A percentile compares a stretch with the other conserved stretches of the same genome.
Conservation (phyloP, 2,888 invertebrate species). For the Aphelenchoides bicaudatus region DNA sequence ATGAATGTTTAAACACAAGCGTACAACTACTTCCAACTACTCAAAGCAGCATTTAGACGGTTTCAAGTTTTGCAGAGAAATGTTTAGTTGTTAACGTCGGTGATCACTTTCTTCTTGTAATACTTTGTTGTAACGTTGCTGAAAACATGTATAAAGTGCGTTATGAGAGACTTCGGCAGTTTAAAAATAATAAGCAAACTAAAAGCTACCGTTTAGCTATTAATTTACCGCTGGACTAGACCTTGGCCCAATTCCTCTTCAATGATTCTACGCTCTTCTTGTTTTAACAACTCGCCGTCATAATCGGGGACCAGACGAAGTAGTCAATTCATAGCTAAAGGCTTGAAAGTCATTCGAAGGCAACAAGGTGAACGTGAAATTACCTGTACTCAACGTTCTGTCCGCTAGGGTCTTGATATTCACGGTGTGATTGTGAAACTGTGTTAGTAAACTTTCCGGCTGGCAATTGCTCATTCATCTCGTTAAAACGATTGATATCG, state of each 20-base stretch:
- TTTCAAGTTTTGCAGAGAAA: not conserved
- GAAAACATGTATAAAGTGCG: not conserved
- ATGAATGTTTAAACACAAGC: slow-evolving; percentile 5
- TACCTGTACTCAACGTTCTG: slow-evolving; percentile 53
- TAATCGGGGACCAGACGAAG: slow-evolving; percentile 51
- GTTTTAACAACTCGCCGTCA: slow-evolving; percentile 49
- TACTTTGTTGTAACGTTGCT: slow-evolving; percentile 59
- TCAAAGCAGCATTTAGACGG: not conserved
- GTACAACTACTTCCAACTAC: not conserved
- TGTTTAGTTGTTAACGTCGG: slow-evolving; percentile 30
- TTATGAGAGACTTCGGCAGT: not conserved
- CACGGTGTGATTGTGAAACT: slow-evolving; percentile 47
- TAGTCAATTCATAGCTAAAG: slow-evolving; percentile 52
- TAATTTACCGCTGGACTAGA: slow-evolving; percentile 46
- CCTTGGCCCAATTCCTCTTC: slow-evolving; percentile 55
- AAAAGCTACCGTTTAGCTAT: no score
- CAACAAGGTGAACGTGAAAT: no score
- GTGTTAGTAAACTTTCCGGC: slow-evolving; percentile 48
- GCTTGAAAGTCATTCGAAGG: no score
- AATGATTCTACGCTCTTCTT: slow-evolving; percentile 51
- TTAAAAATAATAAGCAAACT: no score
- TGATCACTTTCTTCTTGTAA: slow-evolving; percentile 59
- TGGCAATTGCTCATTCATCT: slow-evolving; percentile 42
- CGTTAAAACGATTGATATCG: slow-evolving; percentile 21
- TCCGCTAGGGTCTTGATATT: slow-evolving; percentile 49